phyloP scores from a whole-genome alignment of 2,113 vertebrate genomes.

The Scalopus aquaticus region DNA sequence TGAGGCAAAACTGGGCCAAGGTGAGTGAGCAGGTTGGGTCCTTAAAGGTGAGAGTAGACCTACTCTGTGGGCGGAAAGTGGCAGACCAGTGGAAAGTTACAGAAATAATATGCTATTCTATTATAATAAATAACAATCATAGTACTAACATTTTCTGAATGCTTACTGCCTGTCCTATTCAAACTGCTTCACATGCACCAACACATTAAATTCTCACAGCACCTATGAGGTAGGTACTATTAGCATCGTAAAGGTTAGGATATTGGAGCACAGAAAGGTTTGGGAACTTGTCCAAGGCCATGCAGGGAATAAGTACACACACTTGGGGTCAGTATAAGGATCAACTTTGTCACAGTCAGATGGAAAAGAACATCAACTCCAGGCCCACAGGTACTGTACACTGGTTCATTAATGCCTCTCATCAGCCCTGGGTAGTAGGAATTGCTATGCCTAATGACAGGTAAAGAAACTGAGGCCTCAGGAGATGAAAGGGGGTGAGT shows the following conservation, averaged over 20 bases:
- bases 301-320: not conserved
- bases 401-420: not conserved
- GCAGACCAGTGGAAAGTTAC: not conserved
- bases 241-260: not conserved
- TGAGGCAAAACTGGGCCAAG: slow-evolving; percentile 14
- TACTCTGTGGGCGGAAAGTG: not conserved
- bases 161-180: not conserved
- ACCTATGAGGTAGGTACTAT: not conserved
- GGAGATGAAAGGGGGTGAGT: not conserved
- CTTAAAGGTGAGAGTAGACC: not conserved
- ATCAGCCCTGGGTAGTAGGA: not conserved
- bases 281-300: not conserved
- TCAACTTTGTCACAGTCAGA: not conserved
- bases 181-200: not conserved
- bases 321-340: not conserved
- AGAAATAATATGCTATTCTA: not conserved
- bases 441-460: not conserved
- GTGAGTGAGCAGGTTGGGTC: not conserved
- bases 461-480: not conserved
- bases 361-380: slow-evolving; percentile 6
- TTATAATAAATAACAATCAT: not conserved
- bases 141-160: not conserved
- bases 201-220: not conserved
- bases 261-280: not conserved
- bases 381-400: not conserved